Evolutionary conservation across 1,140 invertebrate genomes (phyloP).

Genomic region (Procambarus virginalis): DNA sequence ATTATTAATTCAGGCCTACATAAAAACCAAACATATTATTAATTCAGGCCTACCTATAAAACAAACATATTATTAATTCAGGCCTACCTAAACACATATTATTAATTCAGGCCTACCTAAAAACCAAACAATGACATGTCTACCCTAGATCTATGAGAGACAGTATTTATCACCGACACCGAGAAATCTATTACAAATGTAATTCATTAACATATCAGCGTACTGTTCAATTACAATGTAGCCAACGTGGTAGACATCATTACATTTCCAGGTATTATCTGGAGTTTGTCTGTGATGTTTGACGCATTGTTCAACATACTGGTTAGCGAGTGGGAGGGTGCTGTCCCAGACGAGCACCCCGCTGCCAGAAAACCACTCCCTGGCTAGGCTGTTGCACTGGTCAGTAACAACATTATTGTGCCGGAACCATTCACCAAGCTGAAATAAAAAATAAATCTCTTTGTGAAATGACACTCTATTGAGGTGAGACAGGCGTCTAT

Average conservation of each 20-base stretch:
- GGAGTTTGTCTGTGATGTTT: not conserved
- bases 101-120: too few relatives aligned
- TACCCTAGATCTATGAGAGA: too few relatives aligned
- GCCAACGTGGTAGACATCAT: conserved; percentile 21
- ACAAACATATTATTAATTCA: too few relatives aligned
- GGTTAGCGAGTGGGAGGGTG: conserved; percentile 33
- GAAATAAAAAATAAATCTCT: not conserved
- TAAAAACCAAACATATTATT: too few relatives aligned
- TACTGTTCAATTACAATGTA: conserved; percentile 43
- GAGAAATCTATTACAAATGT: conserved; percentile 36
- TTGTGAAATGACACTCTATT: not conserved
- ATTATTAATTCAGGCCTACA: too few relatives aligned
- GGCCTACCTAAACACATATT: too few relatives aligned
- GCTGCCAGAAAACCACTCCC: not conserved
- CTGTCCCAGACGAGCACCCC: conserved; percentile 40
- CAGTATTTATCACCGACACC: conserved; percentile 19
- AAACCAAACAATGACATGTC: too few relatives aligned
- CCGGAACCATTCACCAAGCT: not conserved
- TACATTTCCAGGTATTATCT: conserved; percentile 44
- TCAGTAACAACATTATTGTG: not conserved
- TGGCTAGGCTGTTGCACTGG: conserved; percentile 29
- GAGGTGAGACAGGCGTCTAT: not conserved
- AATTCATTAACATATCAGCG: conserved; percentile 51
- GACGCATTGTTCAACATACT: conserved; percentile 1
- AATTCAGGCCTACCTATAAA: too few relatives aligned